A percentile compares a stretch with the other conserved stretches of the same genome.
These are phyloP conservation scores for Microchrysa polita DNA, from an alignment of 2,888 invertebrate species.

Conservation along the genomic window DNA sequence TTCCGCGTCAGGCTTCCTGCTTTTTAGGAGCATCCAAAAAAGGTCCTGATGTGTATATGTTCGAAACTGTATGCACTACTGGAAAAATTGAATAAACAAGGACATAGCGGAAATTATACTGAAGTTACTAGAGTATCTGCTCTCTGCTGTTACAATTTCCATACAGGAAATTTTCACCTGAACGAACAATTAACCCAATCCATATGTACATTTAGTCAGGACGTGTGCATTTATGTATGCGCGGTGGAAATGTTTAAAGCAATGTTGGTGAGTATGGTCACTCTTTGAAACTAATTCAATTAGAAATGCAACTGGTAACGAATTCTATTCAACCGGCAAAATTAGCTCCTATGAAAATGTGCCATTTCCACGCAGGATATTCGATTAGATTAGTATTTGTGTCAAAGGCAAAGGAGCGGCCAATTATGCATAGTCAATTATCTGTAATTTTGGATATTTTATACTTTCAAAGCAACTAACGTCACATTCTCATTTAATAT, in stretches of 20 bases:
- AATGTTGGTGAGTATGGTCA: too few relatives aligned
- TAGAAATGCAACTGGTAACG: constrained; percentile 37
- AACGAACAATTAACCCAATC: constrained; percentile 2
- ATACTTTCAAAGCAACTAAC: too few relatives aligned
- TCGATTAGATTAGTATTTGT: constrained; percentile 22
- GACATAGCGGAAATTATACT: constrained; percentile 34
- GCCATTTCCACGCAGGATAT: constrained; percentile 7
- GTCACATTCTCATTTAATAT: too few relatives aligned
- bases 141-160: constrained; percentile 15
- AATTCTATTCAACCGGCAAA: constrained; percentile 31
- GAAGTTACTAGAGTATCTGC: constrained; percentile 2
- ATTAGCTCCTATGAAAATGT: constrained; percentile 13
- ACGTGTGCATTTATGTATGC: neutral
- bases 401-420: neutral
- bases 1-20: constrained; percentile 8
- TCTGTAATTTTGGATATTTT: too few relatives aligned
- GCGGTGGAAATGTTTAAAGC: neutral
- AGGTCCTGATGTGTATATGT: too few relatives aligned
- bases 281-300: constrained; percentile 22
- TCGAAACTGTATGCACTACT: constrained; percentile 18
- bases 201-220: neutral
- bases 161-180: constrained; percentile 37
- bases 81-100: constrained; percentile 35
- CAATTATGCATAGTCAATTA: too few relatives aligned
- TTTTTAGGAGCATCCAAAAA: neutral